Evolutionary conservation across 2,113 vertebrate species (phyloP).

Genomic region (Nibea albiflora): DNA sequence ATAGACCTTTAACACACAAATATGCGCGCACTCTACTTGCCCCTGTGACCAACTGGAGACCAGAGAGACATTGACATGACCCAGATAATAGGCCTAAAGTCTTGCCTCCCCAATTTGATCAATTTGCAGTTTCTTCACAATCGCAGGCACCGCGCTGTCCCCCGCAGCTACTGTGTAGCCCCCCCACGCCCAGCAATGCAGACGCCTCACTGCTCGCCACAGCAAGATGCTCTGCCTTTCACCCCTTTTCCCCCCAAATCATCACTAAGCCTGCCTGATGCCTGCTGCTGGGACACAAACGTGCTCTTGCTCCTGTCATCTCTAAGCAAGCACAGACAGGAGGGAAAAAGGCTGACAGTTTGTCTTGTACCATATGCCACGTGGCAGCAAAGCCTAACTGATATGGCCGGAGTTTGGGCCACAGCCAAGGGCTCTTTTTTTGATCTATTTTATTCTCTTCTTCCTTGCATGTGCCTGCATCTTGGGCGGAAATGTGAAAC

Average conservation of each 20-base stretch:
- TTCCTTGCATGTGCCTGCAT: conserved; percentile 73
- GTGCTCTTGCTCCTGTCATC: conserved; percentile 79
- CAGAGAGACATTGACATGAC: conserved; percentile 85
- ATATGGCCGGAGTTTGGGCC: conserved; percentile 79
- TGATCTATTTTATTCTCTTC: conserved; percentile 66
- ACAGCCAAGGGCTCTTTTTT: conserved; percentile 78
- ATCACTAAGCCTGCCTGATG: conserved; percentile 81
- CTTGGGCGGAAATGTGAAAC: conserved; percentile 75
- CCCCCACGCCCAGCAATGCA: conserved; percentile 61
- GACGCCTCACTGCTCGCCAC: conserved; percentile 69
- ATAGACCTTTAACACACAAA: conserved; percentile 51
- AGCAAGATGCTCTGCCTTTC: conserved; percentile 74
- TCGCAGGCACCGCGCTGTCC: conserved; percentile 76
- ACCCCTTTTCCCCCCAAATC: conserved; percentile 83
- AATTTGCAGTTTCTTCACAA: conserved; percentile 84
- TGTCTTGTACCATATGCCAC: conserved; percentile 88
- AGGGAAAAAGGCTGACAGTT: conserved; percentile 83
- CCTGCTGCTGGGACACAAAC: conserved; percentile 80
- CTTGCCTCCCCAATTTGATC: conserved; percentile 86
- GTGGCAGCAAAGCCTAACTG: conserved; percentile 84
- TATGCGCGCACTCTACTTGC: conserved; percentile 51
- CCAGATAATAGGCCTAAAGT: conserved; percentile 86
- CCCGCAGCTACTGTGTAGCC: conserved; percentile 74
- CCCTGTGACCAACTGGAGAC: conserved; percentile 79
- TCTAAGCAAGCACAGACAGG: conserved; percentile 71